Evolutionary conservation across 2,888 invertebrate genomes (phyloP), one percentile per base, ranked within the genome.

Genomic region (Phortica magna): DNA sequence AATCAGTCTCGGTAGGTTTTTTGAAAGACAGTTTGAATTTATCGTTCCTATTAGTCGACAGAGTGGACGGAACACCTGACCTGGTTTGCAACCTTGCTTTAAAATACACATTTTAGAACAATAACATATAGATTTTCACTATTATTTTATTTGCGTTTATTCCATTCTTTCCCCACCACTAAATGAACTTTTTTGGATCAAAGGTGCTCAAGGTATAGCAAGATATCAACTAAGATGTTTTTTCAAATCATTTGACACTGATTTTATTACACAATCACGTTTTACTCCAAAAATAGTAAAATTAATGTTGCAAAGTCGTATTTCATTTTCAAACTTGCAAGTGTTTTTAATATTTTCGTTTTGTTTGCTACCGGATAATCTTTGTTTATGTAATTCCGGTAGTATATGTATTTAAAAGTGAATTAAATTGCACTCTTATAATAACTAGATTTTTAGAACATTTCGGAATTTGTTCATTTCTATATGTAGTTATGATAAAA

Each of bases 151-250:
- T 71, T 71, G 70, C 70, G 70, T 71, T n/a, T 71, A 71, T 71
- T 53, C 17, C 22, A 61, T 53, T 53, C 48, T 53, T 53, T 71
- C 55, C 68, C 70, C 55, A 14, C 19, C 17, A 17, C 31, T 53
- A 6, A 22, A n/a, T 39, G n/a, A 65, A 31, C 41, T 31, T 71
- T 71, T 61, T 71, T n/a, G 91, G 91, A 91, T 79, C 78, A 78
- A 89, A 91, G 91, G 91, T 91, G 89, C 92, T 91, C 88, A 91
- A 91, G 91, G 91, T 91, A 91, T 81, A 82, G 68, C 81, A 73
- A 75, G 76, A 73, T 68, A 53, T 71, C 53, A 71, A 53, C 75
- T 61, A 57, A 75, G 17, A 57, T 57, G 57, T 61, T 70, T 14
- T 10, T 55, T 74, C 73, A 57, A 65, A 59, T 71, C 22, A 10